A percentile compares a stretch with the other conserved stretches of the same genome.
phyloP scores from a whole-genome alignment of 1,140 invertebrate genomes.

The Caenorhabditis remanei region DNA sequence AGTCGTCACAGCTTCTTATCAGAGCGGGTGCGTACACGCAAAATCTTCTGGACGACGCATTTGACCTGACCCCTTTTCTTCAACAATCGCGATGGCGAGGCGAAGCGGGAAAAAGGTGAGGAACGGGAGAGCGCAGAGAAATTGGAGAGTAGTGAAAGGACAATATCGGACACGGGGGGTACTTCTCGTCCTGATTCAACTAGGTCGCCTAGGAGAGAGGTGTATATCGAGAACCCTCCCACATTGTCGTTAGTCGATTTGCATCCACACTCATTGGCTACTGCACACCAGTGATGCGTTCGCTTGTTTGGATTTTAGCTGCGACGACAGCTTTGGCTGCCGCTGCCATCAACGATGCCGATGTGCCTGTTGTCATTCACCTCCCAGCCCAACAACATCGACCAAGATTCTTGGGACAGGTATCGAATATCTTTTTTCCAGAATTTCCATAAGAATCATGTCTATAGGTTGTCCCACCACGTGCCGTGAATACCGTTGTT shows the following conservation, averaged over 20 bases:
- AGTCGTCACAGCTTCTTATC: conserved; percentile 40
- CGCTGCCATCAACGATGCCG: conserved; percentile 47
- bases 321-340: conserved; percentile 40
- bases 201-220: conserved; percentile 53
- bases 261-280: conserved; percentile 53
- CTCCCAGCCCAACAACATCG: conserved; percentile 38
- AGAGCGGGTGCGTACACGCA: background rate
- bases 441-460: background rate
- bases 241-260: conserved; percentile 55
- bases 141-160: conserved; percentile 52
- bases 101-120: background rate
- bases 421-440: background rate
- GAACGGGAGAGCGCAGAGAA: conserved; percentile 32
- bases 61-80: conserved; percentile 40
- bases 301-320: conserved; percentile 56
- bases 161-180: conserved; percentile 47
- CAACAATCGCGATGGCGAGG: background rate
- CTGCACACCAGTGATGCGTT: conserved; percentile 45
- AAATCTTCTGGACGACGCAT: conserved; percentile 41
- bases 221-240: conserved; percentile 54
- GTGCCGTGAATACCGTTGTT: conserved; percentile 47
- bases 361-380: conserved; percentile 55
- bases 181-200: conserved; percentile 46
- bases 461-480: conserved; percentile 36
- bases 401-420: conserved; percentile 39